Evolutionary conservation across 2,113 vertebrate species (phyloP).

Genomic region (Aegypius monachus): DNA sequence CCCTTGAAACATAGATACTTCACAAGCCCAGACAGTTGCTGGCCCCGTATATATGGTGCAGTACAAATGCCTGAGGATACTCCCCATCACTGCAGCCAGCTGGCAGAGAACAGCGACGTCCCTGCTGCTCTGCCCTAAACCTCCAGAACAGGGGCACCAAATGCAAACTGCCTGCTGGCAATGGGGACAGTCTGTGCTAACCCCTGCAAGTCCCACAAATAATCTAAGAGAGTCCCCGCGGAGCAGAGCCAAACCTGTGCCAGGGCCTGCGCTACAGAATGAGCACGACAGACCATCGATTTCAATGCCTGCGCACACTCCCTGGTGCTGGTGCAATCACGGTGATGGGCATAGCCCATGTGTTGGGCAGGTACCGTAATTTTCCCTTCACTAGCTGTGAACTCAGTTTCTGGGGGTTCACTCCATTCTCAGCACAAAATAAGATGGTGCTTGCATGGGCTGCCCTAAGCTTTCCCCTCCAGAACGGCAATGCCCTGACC

Average conservation of each 20-base stretch:
- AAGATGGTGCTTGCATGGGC: neutral
- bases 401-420: neutral
- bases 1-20: neutral
- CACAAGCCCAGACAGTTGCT: neutral
- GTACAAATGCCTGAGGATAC: neutral
- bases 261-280: neutral
- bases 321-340: neutral
- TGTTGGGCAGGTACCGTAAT: neutral
- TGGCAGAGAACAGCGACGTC: neutral
- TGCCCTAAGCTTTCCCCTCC: neutral
- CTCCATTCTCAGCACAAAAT: neutral
- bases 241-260: neutral
- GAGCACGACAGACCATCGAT: neutral
- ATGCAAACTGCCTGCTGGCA: neutral
- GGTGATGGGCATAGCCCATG: neutral
- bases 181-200: neutral
- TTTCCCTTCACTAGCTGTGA: neutral
- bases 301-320: accelerated
- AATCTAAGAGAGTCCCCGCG: accelerated
- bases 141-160: neutral
- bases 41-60: neutral
- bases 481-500: neutral
- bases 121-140: neutral
- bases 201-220: neutral
- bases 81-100: neutral